Evolutionary conservation across 2,888 invertebrate genomes (phyloP).

Genomic region (Smittia sp.): DNA sequence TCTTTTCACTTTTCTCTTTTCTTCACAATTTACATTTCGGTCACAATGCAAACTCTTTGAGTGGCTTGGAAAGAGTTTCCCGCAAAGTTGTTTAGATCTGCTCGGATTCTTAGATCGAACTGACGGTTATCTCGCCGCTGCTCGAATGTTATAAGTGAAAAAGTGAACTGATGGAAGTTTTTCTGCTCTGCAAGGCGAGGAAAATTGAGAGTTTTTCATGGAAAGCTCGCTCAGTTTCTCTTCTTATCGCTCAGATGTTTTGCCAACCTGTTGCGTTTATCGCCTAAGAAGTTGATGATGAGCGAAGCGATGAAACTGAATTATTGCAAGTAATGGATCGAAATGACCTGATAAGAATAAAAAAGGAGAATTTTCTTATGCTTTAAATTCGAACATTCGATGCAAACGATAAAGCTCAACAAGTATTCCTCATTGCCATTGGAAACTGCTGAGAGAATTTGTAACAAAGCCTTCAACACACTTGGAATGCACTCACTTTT

Average conservation of each 20-base stretch:
- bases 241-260: neutral
- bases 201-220: slow-evolving; percentile 14
- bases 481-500: too few species aligned
- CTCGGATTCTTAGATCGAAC: neutral
- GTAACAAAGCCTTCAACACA: too few species aligned
- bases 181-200: neutral
- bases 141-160: slow-evolving; percentile 12
- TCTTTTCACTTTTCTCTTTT: neutral
- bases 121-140: neutral
- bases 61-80: neutral
- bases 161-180: neutral
- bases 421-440: too few species aligned
- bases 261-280: slow-evolving; percentile 20
- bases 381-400: too few species aligned
- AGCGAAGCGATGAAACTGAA: too few species aligned
- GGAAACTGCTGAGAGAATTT: too few species aligned
- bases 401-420: too few species aligned
- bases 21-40: neutral
- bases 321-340: too few species aligned
- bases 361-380: too few species aligned
- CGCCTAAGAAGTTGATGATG: too few species aligned
- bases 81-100: neutral
- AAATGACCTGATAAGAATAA: too few species aligned
- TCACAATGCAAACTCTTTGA: neutral
- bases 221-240: neutral